Conservation (phyloP, 2,113 vertebrate genomes). For the Cacatua alba region DNA sequence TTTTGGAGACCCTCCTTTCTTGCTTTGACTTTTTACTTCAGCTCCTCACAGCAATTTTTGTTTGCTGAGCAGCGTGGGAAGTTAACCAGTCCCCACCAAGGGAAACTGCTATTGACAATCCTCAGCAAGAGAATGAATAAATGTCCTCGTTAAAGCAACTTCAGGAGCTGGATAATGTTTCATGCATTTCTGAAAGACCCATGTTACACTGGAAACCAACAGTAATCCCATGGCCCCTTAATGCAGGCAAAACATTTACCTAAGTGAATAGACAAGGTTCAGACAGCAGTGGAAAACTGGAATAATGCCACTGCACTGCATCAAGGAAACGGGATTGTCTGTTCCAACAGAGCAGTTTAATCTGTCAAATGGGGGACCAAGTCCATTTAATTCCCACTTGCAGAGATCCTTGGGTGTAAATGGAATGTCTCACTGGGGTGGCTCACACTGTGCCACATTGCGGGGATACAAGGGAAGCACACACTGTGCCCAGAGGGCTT, state of each 20-base stretch:
- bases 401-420: not conserved
- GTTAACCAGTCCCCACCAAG: not conserved
- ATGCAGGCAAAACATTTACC: not conserved
- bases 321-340: not conserved
- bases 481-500: not conserved
- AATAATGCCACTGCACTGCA: not conserved
- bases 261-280: not conserved
- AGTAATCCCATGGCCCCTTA: not conserved
- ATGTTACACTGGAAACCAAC: not conserved
- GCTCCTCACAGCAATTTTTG: not conserved
- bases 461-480: not conserved
- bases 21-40: not conserved
- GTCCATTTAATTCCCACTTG: not conserved
- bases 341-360: not conserved
- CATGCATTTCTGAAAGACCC: not conserved
- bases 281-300: not conserved
- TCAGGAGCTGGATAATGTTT: not conserved
- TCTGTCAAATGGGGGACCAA: not conserved
- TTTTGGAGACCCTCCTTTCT: not conserved
- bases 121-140: not conserved
- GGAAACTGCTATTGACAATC: not conserved
- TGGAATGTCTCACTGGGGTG: accelerated
- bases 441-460: accelerated
- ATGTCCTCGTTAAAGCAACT: not conserved
- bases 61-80: not conserved